Percentiles rank a stretch among this genome's conserved stretches.
Evolutionary conservation across 1,140 invertebrate genomes (phyloP).

Genomic region (Penaeus chinensis): DNA sequence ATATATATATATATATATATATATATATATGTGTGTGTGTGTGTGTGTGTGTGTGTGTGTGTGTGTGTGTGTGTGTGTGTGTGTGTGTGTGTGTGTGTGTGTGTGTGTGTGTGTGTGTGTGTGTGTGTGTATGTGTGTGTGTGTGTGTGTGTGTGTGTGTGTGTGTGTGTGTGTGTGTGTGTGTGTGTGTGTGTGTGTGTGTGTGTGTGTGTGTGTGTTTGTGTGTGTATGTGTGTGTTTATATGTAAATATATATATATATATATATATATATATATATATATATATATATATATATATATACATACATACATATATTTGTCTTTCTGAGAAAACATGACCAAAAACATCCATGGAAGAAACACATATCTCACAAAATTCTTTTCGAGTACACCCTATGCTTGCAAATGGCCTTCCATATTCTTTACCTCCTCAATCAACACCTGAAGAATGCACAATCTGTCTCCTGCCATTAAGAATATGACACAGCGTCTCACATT

Average conservation of each 20-base stretch:
- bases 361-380: too few species aligned
- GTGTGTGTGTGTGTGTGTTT: not conserved
- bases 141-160: not conserved
- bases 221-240: too few species aligned
- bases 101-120: not conserved
- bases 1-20: conserved; percentile 26
- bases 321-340: too few species aligned
- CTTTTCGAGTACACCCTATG: too few species aligned
- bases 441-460: too few species aligned
- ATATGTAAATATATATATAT: too few species aligned
- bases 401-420: too few species aligned
- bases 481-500: too few species aligned
- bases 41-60: not conserved
- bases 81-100: not conserved
- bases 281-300: conserved; percentile 15
- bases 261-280: too few species aligned
- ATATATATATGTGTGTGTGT: not conserved
- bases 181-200: conserved; percentile 1
- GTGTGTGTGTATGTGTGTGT: not conserved
- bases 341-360: too few species aligned
- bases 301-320: not conserved
- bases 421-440: too few species aligned
- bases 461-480: too few species aligned
- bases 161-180: conserved; percentile 3
- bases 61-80: not conserved